Evolutionary conservation across 2,888 invertebrate species (phyloP), one percentile per base, ranked within the genome.

Genomic region (Mesochorus sp.): DNA sequence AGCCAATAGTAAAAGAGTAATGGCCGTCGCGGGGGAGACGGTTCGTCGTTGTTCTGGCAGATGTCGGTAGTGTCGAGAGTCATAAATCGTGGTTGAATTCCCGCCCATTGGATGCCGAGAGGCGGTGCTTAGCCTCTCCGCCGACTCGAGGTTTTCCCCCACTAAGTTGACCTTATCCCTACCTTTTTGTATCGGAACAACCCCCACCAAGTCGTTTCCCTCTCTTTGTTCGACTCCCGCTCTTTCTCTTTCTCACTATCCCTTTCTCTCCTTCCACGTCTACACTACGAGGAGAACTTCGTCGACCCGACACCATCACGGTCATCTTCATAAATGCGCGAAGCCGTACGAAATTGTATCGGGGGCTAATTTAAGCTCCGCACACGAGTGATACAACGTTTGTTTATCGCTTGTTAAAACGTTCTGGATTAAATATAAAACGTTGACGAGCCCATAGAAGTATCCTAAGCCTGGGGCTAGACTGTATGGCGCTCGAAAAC

Each of bases 1-100:
- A 91, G 91, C 93, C 93, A 93, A 93, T 93, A 91, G 92, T 92
- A 91, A 89, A 87, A 90, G 91, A 91, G 93, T 93, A 93, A 93
- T 93, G 93, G 93, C 93, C 92, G 92, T 93, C 92, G 91, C 91
- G 80, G 81, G 80, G 81, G 81, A 77, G 75, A 79, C 64, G 37
- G 66, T 91, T 91, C 91, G 88, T 88, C 89, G 89, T 89, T 89
- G 88, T 88, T 90, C 92, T 92, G 91, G 91, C 92, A 93, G 93
- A 93, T 93, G 93, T 91, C 93, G 85, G 78, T 80, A 78, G 83
- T 82, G 80, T 82, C 74, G 49, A 26, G 59, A 83, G 85, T 89
- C 89, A 84, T 91, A 91, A 91, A 91, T 91, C 88, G 85, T 87
- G 73, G 62, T 62, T 72, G 85, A 86, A 89, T 92, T 92, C 93